Evolutionary conservation across 2,888 invertebrate species (phyloP).

Genomic region (Pseudanteris insignis): DNA sequence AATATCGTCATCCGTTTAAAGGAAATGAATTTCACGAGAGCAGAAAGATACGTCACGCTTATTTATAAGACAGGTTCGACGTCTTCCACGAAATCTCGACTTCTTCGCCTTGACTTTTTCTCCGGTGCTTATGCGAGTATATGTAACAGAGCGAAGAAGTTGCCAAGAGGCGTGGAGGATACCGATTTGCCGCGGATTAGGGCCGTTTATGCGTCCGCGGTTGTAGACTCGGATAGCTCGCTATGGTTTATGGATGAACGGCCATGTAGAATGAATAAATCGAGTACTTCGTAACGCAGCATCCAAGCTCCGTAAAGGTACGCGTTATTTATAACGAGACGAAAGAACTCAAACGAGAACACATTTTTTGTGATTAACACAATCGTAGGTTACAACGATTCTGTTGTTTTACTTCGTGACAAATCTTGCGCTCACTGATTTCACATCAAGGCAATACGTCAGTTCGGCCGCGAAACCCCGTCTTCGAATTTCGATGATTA

Average conservation of each 20-base stretch:
- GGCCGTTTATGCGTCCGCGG: conserved; percentile 46
- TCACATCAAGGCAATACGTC: too few species aligned
- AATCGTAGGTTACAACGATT: too few species aligned
- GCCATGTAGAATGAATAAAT: conserved; percentile 51
- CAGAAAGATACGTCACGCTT: conserved; percentile 34
- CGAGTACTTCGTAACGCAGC: conserved; percentile 43
- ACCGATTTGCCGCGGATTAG: conserved; percentile 50
- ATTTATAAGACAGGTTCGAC: conserved; percentile 39
- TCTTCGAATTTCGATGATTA: too few species aligned
- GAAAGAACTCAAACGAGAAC: conserved; percentile 14
- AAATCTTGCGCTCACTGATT: too few species aligned
- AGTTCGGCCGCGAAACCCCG: too few species aligned
- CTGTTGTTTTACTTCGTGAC: too few species aligned
- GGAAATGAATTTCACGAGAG: conserved; percentile 35
- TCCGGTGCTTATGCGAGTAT: conserved; percentile 35
- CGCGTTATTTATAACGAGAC: conserved; percentile 13
- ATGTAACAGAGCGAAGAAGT: conserved; percentile 38
- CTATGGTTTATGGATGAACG: conserved; percentile 51
- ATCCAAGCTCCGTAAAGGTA: conserved; percentile 38
- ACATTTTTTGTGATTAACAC: conserved; percentile 3
- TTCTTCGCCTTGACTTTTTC: conserved; percentile 31
- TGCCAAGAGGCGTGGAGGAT: conserved; percentile 45
- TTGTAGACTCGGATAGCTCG: conserved; percentile 25
- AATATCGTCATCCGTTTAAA: conserved; percentile 21
- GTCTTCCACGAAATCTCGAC: conserved; percentile 44